Conservation (phyloP, 2,888 invertebrate genomes). For the Nephrocerus scutellatus region DNA sequence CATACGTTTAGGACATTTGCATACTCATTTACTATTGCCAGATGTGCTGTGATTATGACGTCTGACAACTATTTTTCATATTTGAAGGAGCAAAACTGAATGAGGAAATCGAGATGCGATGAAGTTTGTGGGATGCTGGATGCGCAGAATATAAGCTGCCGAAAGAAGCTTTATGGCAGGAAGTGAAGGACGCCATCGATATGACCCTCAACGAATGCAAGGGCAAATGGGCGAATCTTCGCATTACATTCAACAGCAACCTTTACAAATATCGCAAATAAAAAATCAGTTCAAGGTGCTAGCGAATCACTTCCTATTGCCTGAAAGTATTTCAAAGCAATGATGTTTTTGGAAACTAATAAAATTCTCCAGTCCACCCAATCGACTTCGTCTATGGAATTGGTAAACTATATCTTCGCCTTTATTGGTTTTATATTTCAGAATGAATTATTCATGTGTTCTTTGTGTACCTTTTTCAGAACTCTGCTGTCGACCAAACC, state of each 20-base stretch:
- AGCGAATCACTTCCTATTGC: conserved; percentile 9
- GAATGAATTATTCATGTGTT: conserved; percentile 3
- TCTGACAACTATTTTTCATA: too few relatives aligned
- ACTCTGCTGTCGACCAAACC: conserved; percentile 5
- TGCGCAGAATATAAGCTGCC: conserved; percentile 16
- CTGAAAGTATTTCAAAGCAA: conserved; percentile 17
- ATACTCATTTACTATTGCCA: too few relatives aligned
- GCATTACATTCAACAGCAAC: conserved; percentile 14
- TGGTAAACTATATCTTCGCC: conserved; percentile 8
- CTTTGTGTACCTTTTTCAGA: conserved; percentile 8
- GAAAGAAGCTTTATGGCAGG: conserved; percentile 15
- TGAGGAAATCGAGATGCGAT: conserved; percentile 8
- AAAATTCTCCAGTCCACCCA: conserved; percentile 7
- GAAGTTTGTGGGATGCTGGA: conserved; percentile 17
- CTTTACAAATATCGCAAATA: conserved; percentile 14
- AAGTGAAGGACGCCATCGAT: conserved; percentile 13
- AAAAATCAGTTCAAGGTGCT: conserved; percentile 8
- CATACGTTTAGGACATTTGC: too few relatives aligned
- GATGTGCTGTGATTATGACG: too few relatives aligned
- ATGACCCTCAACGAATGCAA: conserved; percentile 15
- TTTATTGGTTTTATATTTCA: conserved; percentile 5
- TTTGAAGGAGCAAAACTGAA: too few relatives aligned
- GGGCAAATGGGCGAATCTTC: conserved; percentile 19
- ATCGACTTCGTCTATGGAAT: conserved; percentile 9
- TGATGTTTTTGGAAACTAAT: conserved; percentile 13